Evolutionary conservation across 2,113 vertebrate genomes (phyloP), one percentile per base, ranked within the genome.

Genomic region (Coptodon rendalli): DNA sequence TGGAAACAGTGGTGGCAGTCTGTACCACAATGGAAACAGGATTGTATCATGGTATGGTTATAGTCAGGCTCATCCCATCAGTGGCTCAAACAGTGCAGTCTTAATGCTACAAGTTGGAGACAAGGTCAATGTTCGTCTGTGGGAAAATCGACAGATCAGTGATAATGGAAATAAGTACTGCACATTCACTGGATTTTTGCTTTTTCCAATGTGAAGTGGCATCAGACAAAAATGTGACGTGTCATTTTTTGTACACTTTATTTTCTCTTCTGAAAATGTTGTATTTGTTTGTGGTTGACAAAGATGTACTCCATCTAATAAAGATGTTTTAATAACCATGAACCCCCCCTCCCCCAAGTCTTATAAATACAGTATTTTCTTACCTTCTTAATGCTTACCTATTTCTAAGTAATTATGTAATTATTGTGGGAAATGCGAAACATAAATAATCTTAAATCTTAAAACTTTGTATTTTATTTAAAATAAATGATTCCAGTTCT

Each of bases 91-190:
- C 9, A 80, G 56, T 3, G 78, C 86, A 9, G 3, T 90, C n/a
- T 2, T 87, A 61, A 43, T 43, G 22, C 83, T 88, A 17, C 24
- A 80, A 36, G 81, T n/a, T 38, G 66, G 86, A 54, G 84, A 90
- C 56, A 6, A 4, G 2, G 66, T 90, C 4, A 90, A 76, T 27
- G 29, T 90, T 34, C 7, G 27, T 9, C 78, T 92, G 12, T 90
- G 89, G 82, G 0, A 0, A 0, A 2, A 24, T 24, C 3, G 0
- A 0, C 59, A 1, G 24, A 83, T 92, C 0, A 59, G 34, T 19
- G 68, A 82, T 56, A 84, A 88, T 56, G 0, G 0, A 5, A 0
- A 45, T 59, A 43, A 5, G 0, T 88, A 84, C n/a, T 54, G 13
- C 5, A 53, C 83, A 17, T 89, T 92, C 71, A 89, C 27, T 81